Percentiles rank a stretch among this genome's conserved stretches.
Evolutionary conservation across 2,888 invertebrate species (phyloP).

Genomic region (Cactoblastis cactorum): DNA sequence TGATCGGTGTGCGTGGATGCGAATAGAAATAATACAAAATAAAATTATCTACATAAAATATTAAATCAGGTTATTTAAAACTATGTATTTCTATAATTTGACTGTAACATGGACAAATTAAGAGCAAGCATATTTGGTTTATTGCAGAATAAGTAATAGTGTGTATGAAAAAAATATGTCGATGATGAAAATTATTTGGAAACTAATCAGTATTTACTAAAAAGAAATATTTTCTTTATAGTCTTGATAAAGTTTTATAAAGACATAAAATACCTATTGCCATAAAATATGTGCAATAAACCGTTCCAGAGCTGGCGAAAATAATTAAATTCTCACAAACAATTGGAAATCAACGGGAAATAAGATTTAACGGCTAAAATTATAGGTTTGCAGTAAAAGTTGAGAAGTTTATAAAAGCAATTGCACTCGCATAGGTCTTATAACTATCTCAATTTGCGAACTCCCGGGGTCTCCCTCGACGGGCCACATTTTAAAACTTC

Average conservation of each 20-base stretch:
- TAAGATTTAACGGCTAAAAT: conserved; percentile 7
- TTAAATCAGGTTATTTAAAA: too few relatives aligned
- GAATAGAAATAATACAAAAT: too few relatives aligned
- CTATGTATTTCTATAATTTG: too few relatives aligned
- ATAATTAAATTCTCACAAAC: conserved; percentile 8
- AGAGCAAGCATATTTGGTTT: too few relatives aligned
- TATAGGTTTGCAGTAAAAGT: conserved; percentile 9
- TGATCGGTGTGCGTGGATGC: not conserved
- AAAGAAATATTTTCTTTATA: too few relatives aligned
- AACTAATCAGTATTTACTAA: too few relatives aligned
- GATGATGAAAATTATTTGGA: too few relatives aligned
- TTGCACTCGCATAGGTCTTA: conserved; percentile 8
- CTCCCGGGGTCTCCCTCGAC: not conserved
- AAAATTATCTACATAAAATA: too few relatives aligned
- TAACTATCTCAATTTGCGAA: conserved; percentile 11
- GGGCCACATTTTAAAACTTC: conserved; percentile 5
- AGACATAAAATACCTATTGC: not conserved
- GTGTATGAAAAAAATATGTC: too few relatives aligned
- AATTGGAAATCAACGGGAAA: conserved; percentile 1
- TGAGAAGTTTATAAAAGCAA: conserved; percentile 8
- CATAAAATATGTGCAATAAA: not conserved
- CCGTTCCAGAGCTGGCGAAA: not conserved
- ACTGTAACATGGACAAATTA: too few relatives aligned
- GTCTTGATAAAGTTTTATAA: conserved; percentile 4
- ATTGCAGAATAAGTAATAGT: too few relatives aligned